These are phyloP conservation scores for Euphydryas editha DNA, from an alignment of 2,888 invertebrate species.

Conservation along the genomic window DNA sequence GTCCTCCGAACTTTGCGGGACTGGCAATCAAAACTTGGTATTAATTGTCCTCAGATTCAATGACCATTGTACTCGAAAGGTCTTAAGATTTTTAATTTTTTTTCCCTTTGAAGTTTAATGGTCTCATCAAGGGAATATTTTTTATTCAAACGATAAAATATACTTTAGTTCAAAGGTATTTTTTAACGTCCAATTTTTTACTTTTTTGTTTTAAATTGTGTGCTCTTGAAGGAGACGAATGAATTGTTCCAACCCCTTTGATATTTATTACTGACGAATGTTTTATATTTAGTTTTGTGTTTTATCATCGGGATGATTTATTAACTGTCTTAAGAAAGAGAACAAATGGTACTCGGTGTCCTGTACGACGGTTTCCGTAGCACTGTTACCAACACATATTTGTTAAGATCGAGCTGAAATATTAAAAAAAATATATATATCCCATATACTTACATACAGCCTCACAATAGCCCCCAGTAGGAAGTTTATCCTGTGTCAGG, in stretches of 20 bases:
- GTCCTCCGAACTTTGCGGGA: constrained; percentile 2
- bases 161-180: background rate
- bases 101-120: constrained; percentile 18
- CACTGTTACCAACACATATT: too few relatives aligned
- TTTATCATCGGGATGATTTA: background rate
- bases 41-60: constrained; percentile 20
- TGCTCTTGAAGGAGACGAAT: background rate
- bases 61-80: constrained; percentile 11
- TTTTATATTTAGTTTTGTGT: background rate
- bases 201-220: background rate
- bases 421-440: too few relatives aligned
- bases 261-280: background rate
- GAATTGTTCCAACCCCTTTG: background rate
- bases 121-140: constrained; percentile 14
- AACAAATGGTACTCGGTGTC: too few relatives aligned
- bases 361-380: too few relatives aligned
- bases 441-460: too few relatives aligned
- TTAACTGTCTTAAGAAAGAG: background rate
- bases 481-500: too few relatives aligned
- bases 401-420: too few relatives aligned
- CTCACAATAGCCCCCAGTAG: too few relatives aligned
- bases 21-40: constrained; percentile 22
- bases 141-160: background rate
- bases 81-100: constrained; percentile 16
- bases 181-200: background rate